Conservation (phyloP, 2,113 vertebrate species). For the Thunnus thynnus region DNA sequence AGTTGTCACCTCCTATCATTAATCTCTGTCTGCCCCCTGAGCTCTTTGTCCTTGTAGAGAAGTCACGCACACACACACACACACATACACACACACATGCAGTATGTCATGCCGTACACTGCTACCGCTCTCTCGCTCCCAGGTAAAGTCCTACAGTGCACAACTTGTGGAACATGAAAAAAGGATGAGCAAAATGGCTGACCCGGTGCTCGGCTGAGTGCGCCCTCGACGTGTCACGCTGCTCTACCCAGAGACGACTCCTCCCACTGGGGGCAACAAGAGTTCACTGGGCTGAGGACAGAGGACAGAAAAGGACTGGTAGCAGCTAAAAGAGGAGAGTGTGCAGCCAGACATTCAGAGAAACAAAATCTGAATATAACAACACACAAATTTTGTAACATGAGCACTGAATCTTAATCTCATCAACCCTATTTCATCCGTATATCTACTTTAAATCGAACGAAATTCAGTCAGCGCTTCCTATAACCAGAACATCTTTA, state of each 20-base stretch:
- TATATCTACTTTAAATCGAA: too few species aligned
- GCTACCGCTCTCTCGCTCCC: background rate
- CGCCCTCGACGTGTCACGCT: background rate
- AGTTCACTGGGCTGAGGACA: slow-evolving; percentile 41
- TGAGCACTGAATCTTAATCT: background rate
- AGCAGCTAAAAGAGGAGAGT: slow-evolving; percentile 6
- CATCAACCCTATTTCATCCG: too few species aligned
- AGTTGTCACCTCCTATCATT: slow-evolving; percentile 73
- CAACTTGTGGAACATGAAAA: slow-evolving; percentile 68
- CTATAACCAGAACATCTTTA: background rate
- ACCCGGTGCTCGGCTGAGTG: slow-evolving; percentile 49
- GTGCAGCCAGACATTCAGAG: background rate
- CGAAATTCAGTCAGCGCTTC: background rate
- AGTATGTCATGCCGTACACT: background rate
- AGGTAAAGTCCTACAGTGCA: slow-evolving; percentile 36
- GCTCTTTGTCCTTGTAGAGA: slow-evolving; percentile 68
- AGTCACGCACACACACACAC: slow-evolving; percentile 22
- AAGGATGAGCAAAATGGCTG: slow-evolving; percentile 67
- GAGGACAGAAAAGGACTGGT: slow-evolving; percentile 51
- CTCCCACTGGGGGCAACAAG: slow-evolving; percentile 26
- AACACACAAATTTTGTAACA: background rate
- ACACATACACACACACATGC: background rate
- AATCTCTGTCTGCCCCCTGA: slow-evolving; percentile 68
- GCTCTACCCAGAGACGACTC: slow-evolving; percentile 44
- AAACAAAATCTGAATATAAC: background rate